Percentiles rank a stretch among this genome's conserved stretches.
These are phyloP conservation scores for Sylvilagus floridanus DNA, from an alignment of 2,797 vertebrate genomes.

Conservation along the genomic window DNA sequence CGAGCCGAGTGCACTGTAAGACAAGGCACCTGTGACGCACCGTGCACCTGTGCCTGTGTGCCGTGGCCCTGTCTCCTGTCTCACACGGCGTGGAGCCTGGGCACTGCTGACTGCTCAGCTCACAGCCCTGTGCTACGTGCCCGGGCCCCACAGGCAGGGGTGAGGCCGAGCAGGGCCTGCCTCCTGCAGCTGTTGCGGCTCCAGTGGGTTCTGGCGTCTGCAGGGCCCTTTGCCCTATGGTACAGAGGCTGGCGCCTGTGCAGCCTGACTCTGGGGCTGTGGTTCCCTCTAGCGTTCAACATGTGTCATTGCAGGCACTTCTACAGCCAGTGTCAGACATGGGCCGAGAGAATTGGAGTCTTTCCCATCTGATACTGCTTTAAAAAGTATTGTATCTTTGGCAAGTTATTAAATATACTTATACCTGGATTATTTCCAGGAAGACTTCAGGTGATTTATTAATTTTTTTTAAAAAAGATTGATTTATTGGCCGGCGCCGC, in stretches of 20 bases:
- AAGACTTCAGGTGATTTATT: too few relatives aligned
- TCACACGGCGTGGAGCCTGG: rapidly evolving
- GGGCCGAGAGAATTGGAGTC: too few relatives aligned
- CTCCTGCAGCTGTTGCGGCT: not conserved
- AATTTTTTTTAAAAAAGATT: too few relatives aligned
- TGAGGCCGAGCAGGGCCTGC: not conserved
- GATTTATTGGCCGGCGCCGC: too few relatives aligned
- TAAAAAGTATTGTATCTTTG: not conserved
- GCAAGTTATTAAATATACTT: not conserved
- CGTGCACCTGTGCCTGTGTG: rapidly evolving
- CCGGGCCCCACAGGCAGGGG: not conserved
- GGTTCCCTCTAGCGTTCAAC: not conserved
- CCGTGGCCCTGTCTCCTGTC: rapidly evolving
- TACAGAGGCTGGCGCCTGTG: rapidly evolving
- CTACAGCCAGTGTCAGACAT: not conserved
- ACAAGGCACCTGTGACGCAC: too few relatives aligned
- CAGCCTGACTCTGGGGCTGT: not conserved
- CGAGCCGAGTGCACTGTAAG: too few relatives aligned
- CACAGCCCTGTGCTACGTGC: not conserved
- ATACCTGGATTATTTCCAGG: rapidly evolving
- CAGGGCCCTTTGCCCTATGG: rapidly evolving
- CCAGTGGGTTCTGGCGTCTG: rapidly evolving
- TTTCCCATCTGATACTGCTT: not conserved
- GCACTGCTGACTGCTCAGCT: rapidly evolving
- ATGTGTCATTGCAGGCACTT: rapidly evolving